phyloP scores from a whole-genome alignment of 2,797 vertebrate genomes.

The Arrhamphus sclerolepis region DNA sequence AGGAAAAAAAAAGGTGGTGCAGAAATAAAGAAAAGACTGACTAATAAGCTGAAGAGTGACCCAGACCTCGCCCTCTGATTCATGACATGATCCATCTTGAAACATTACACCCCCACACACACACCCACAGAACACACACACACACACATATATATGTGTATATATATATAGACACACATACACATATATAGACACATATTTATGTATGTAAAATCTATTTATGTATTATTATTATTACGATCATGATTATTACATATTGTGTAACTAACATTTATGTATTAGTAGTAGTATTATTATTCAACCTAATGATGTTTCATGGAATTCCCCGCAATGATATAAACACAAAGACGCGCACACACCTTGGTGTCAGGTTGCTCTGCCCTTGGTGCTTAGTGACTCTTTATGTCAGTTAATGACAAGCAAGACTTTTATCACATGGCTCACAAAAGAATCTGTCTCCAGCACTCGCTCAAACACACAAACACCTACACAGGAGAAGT shows the following conservation, averaged over 20 bases:
- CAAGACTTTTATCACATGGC: slow-evolving; percentile 67
- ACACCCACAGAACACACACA: background rate
- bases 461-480: slow-evolving; percentile 25
- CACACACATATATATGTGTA: background rate
- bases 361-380: slow-evolving; percentile 79
- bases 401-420: slow-evolving; percentile 75
- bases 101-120: slow-evolving; percentile 42
- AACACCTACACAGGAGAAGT: background rate
- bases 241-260: no score
- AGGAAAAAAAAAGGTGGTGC: background rate
- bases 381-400: slow-evolving; percentile 73
- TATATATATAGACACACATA: no score
- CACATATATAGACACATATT: no score
- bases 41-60: slow-evolving; percentile 62
- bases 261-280: no score
- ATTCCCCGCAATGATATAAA: slow-evolving; percentile 51
- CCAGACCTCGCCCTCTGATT: slow-evolving; percentile 78
- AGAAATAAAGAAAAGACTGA: slow-evolving; percentile 32
- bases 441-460: slow-evolving; percentile 54
- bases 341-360: slow-evolving; percentile 53
- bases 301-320: slow-evolving; percentile 50
- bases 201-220: slow-evolving; percentile 23
- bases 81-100: slow-evolving; percentile 69
- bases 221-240: no score
- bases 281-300: slow-evolving; percentile 4